Conservation (phyloP, 2,113 vertebrate genomes). For the Silurus glanis region DNA sequence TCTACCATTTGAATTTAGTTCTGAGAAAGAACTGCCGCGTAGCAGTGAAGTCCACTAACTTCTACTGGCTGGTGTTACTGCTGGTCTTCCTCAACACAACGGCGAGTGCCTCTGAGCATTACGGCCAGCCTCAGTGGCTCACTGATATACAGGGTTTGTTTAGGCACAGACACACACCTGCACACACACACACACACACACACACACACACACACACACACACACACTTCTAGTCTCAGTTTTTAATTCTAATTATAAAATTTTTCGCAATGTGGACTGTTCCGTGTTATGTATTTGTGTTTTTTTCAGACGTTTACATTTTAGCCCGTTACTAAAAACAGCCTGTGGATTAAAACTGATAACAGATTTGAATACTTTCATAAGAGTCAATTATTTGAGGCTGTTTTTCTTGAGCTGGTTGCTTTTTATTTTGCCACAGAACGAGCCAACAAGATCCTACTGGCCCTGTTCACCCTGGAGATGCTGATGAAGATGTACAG, state of each 20-base stretch:
- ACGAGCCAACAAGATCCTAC: constrained; percentile 87
- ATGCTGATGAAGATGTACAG: constrained; percentile 91
- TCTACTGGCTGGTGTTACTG: constrained; percentile 88
- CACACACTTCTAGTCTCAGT: neutral
- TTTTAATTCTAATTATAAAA: neutral
- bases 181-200: neutral
- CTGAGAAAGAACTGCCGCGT: constrained; percentile 79
- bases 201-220: neutral
- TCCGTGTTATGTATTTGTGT: neutral
- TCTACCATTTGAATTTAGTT: constrained; percentile 76
- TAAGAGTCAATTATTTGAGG: neutral
- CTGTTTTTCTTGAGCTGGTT: neutral
- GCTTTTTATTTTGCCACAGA: constrained; percentile 65
- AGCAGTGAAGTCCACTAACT: constrained; percentile 84
- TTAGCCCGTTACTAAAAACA: neutral
- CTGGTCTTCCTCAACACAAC: constrained; percentile 92
- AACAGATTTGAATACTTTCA: neutral
- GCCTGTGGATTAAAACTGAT: neutral
- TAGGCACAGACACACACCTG: too few species aligned
- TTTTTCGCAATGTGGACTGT: neutral
- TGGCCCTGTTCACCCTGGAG: constrained; percentile 88
- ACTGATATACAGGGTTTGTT: constrained; percentile 80
- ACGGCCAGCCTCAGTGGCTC: constrained; percentile 85
- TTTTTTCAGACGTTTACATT: neutral
- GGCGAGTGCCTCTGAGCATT: constrained; percentile 88